Evolutionary conservation across 2,113 vertebrate genomes (phyloP), one percentile per base, ranked within the genome.

Genomic region (Sinocyclocheilus maitianheensis): DNA sequence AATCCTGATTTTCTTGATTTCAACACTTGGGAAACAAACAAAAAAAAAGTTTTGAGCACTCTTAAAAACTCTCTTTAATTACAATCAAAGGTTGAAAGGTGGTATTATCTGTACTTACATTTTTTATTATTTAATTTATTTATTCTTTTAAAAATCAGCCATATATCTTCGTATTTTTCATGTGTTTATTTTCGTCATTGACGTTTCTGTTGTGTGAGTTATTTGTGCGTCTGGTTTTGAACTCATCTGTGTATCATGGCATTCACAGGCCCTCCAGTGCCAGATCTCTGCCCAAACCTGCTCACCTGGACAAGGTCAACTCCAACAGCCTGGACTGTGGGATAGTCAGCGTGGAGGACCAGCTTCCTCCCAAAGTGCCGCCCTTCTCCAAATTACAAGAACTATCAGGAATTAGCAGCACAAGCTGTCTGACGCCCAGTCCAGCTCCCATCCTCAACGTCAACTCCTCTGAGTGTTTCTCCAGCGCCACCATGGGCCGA

Each of bases 401-500:
- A 22, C 90, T 96, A 74, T 95, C 94, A 3, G 84, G 93, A 0
- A 43, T 91, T 0, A 87, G 93, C 76, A 88, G 48, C 85, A 82
- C 93, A 0, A 89, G 93, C 12, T 96, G 96, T 91, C 96, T 99
- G 90, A 96, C 95, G 58, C 97, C 97, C 20, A 99, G 97, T 84
- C 98, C 97, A 0, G 97, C 97, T 43, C 97, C 97, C n/a, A 91
- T 97, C 85, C 96, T 99, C 90, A 98, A 97, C 83, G 96, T 98
- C 88, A 98, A 98, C 94, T 97, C 97, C 0, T 96, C 96, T 16
- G 95, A 95, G 91, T 97, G 97, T 92, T 98, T 98, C 93, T 96
- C 96, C 12, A 82, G 87, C 53, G 95, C 97, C 46, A 95, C 95
- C 85, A 92, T 97, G 83, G 96, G 96, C 78, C 94, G 90, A 67